Evolutionary conservation across 2,113 vertebrate species (phyloP).

Genomic region (Leptocoma aspasia): DNA sequence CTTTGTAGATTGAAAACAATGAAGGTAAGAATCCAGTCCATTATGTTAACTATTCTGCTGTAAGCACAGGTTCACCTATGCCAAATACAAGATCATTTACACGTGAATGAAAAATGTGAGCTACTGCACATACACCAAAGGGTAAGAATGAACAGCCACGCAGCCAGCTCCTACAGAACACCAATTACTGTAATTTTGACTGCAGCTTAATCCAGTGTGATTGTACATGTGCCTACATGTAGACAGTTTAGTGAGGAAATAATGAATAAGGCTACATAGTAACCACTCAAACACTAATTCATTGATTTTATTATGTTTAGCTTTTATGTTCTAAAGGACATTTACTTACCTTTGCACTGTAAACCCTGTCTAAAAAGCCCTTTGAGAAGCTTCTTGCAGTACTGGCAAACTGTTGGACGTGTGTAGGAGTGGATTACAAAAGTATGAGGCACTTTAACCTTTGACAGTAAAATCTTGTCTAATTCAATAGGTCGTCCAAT

Average conservation of each 20-base stretch:
- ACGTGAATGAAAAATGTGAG: neutral
- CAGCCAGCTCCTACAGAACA: neutral
- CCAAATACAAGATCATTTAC: neutral
- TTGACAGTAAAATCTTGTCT: constrained; percentile 92
- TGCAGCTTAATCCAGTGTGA: neutral
- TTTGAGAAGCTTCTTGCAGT: constrained; percentile 94
- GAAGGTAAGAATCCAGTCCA: neutral
- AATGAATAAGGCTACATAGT: neutral
- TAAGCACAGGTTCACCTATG: neutral
- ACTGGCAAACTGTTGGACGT: constrained; percentile 93
- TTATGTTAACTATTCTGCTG: neutral
- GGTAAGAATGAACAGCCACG: neutral
- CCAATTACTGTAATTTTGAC: neutral
- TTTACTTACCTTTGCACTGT: constrained; percentile 81
- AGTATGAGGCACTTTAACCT: constrained; percentile 97
- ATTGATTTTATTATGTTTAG: neutral
- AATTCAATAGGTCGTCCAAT: constrained; percentile 91
- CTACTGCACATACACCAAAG: neutral
- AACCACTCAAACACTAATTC: neutral
- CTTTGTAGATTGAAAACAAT: neutral
- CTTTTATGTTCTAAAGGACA: neutral
- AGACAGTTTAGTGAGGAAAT: neutral
- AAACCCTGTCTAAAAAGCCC: constrained; percentile 83
- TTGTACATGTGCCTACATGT: neutral
- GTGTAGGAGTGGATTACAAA: constrained; percentile 98